phyloP scores from a whole-genome alignment of 2,888 invertebrate species.

The Diploptera punctata region DNA sequence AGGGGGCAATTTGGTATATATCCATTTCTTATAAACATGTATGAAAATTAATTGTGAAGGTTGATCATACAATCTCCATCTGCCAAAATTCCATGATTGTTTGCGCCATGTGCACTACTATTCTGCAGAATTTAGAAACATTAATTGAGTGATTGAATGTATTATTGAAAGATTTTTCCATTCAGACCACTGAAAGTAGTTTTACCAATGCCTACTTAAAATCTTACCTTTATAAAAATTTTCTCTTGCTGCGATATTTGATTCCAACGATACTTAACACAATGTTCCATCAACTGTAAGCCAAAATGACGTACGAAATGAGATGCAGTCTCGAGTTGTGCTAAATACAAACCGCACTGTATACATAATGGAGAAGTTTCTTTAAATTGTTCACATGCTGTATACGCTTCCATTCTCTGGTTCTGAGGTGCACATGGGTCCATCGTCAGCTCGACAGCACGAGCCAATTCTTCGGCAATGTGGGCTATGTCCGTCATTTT shows the following conservation, averaged over 20 bases:
- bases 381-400: slow-evolving; percentile 67
- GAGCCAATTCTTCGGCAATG: slow-evolving; percentile 77
- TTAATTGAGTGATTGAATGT: too few relatives aligned
- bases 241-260: slow-evolving; percentile 87
- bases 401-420: slow-evolving; percentile 78
- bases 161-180: too few relatives aligned
- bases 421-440: slow-evolving; percentile 78
- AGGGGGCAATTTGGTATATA: too few relatives aligned
- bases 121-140: too few relatives aligned
- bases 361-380: slow-evolving; percentile 88
- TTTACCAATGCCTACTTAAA: too few relatives aligned
- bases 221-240: slow-evolving; percentile 78
- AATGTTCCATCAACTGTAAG: slow-evolving; percentile 90
- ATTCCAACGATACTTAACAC: slow-evolving; percentile 92
- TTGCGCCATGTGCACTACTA: too few relatives aligned
- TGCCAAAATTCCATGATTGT: too few relatives aligned
- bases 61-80: too few relatives aligned
- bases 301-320: slow-evolving; percentile 89
- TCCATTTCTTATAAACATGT: too few relatives aligned
- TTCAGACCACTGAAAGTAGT: too few relatives aligned
- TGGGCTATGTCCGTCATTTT: slow-evolving; percentile 22
- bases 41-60: too few relatives aligned
- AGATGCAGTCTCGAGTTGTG: slow-evolving; percentile 75
- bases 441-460: slow-evolving; percentile 83
- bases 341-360: slow-evolving; percentile 82